These are phyloP conservation scores for Leptobrachium ailaonicum DNA, from an alignment of 2,113 vertebrate species.

Conservation along the genomic window DNA sequence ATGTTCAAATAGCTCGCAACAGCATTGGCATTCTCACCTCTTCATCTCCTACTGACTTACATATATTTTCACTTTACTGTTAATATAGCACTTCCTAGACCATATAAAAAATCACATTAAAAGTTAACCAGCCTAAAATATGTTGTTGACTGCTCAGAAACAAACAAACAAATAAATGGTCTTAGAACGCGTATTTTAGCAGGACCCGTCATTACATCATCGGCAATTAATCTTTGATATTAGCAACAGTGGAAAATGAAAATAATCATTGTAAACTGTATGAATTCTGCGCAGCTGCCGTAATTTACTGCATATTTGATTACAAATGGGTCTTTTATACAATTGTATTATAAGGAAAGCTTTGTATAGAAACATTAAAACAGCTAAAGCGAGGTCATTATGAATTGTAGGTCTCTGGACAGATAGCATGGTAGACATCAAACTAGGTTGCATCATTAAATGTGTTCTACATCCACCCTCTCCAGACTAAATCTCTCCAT, in stretches of 20 bases:
- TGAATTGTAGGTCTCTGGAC: conserved; percentile 7
- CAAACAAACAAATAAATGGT: too few relatives aligned
- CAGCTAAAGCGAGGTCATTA: not conserved
- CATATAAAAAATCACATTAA: not conserved
- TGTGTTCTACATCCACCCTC: not conserved
- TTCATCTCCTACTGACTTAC: not conserved
- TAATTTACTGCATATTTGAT: too few relatives aligned
- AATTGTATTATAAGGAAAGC: conserved; percentile 12
- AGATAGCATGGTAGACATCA: not conserved
- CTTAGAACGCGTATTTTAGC: too few relatives aligned
- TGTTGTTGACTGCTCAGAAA: not conserved
- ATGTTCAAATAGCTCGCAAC: conserved; percentile 5
- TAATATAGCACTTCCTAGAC: conserved; percentile 14
- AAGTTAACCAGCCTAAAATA: not conserved
- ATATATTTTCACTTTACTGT: not conserved
- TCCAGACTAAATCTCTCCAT: conserved; percentile 9
- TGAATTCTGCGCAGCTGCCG: too few relatives aligned
- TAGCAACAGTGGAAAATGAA: too few relatives aligned
- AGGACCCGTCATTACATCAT: too few relatives aligned
- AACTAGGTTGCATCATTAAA: conserved; percentile 20
- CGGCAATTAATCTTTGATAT: too few relatives aligned
- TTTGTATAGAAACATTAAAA: conserved; percentile 12
- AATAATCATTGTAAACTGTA: too few relatives aligned
- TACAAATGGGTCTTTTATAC: too few relatives aligned
- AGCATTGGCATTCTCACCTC: conserved; percentile 16